These are phyloP conservation scores for Carpatolechia fugitivella DNA, from an alignment of 2,888 invertebrate genomes.

Conservation along the genomic window DNA sequence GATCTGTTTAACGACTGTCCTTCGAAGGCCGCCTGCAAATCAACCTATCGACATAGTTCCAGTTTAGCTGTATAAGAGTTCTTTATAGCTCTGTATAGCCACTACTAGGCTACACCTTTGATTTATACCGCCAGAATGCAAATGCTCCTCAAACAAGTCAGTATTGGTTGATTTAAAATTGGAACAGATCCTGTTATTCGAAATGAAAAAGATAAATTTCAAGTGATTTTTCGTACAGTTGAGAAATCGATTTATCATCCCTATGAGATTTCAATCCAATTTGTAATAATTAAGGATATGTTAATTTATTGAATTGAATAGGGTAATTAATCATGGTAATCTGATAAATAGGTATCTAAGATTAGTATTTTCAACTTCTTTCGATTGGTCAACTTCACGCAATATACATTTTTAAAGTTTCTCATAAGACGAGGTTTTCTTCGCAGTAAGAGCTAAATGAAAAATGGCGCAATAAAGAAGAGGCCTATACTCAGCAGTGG, in stretches of 20 bases:
- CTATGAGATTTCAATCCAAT: background rate
- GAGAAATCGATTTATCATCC: background rate
- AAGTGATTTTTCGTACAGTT: background rate
- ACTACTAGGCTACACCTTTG: background rate
- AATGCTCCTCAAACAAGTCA: conserved; percentile 8
- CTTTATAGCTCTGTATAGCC: background rate
- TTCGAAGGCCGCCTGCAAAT: conserved; percentile 11
- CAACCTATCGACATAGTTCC: background rate
- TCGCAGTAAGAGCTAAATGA: no score
- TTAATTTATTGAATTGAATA: conserved; percentile 2
- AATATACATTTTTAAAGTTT: no score
- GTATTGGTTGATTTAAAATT: background rate
- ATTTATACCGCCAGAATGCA: conserved; percentile 8
- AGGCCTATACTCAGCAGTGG: no score
- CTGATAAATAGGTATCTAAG: no score
- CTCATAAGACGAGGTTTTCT: no score
- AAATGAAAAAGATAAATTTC: background rate
- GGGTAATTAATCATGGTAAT: background rate
- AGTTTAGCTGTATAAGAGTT: background rate
- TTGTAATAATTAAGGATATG: background rate
- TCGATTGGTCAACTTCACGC: no score
- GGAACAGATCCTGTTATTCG: conserved; percentile 2
- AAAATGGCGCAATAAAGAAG: no score
- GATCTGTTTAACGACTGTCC: conserved; percentile 3
- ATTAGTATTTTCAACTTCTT: no score